phyloP scores from a whole-genome alignment of 2,797 vertebrate genomes.

The Lithobates sylvaticus region DNA sequence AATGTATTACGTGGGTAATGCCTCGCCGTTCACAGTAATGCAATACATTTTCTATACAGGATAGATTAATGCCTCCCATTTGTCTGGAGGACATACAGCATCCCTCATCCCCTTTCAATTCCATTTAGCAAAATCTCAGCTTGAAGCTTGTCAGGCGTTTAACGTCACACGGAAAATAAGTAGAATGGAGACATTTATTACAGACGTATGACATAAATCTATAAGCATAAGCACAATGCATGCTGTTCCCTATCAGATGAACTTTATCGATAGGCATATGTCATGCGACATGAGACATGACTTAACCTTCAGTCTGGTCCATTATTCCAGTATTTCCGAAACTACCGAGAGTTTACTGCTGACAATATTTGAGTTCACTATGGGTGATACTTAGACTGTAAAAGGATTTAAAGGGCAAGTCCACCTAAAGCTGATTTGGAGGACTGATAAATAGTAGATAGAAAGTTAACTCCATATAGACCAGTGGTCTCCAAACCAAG shows the following conservation, averaged over 20 bases:
- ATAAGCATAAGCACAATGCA: not conserved
- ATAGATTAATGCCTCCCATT: not conserved
- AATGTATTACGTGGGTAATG: not conserved
- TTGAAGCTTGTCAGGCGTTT: not conserved
- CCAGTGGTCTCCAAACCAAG: too few species aligned
- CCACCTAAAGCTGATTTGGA: too few species aligned
- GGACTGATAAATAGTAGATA: too few species aligned
- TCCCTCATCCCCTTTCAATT: slow-evolving; percentile 12
- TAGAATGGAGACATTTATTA: not conserved
- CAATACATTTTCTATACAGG: not conserved
- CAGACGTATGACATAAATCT: slow-evolving; percentile 5
- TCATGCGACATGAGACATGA: not conserved
- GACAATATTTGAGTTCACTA: too few species aligned
- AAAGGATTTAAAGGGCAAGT: too few species aligned
- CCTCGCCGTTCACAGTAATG: not conserved
- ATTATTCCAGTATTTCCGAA: not conserved
- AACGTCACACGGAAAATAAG: not conserved
- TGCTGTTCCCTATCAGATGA: not conserved
- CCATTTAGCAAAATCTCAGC: slow-evolving; percentile 1
- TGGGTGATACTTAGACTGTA: too few species aligned
- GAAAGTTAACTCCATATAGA: too few species aligned
- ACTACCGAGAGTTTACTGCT: too few species aligned
- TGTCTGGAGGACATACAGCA: not conserved
- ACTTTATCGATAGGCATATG: not conserved
- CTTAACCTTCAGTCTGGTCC: not conserved